A percentile compares a stretch with the other conserved stretches of the same genome.
These are phyloP conservation scores for Adelphocoris suturalis DNA, from an alignment of 2,888 invertebrate species.

Conservation along the genomic window DNA sequence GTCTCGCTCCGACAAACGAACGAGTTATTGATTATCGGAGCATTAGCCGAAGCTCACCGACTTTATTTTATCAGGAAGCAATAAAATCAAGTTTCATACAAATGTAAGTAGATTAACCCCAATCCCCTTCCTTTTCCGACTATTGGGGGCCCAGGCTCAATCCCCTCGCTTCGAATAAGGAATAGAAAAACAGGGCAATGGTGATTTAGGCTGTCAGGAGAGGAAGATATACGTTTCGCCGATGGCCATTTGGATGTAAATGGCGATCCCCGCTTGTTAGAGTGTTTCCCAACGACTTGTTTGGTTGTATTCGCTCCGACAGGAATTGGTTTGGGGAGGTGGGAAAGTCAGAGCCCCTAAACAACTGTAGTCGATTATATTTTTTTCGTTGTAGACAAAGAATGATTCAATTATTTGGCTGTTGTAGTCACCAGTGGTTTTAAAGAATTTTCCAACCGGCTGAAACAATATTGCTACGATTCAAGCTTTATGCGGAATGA, in stretches of 20 bases:
- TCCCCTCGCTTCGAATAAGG: constrained; percentile 59
- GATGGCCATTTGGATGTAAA: constrained; percentile 69
- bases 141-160: constrained; percentile 41
- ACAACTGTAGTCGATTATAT: too few species aligned
- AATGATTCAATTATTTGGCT: too few species aligned
- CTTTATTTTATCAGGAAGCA: constrained; percentile 60
- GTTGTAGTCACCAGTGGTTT: too few species aligned
- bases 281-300: constrained; percentile 56
- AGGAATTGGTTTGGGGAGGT: constrained; percentile 54
- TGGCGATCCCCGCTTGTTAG: constrained; percentile 66
- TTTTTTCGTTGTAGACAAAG: too few species aligned
- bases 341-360: too few species aligned
- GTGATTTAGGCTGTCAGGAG: constrained; percentile 66
- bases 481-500: too few species aligned
- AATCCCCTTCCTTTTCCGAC: constrained; percentile 40
- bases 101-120: constrained; percentile 67
- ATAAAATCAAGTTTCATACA: constrained; percentile 51
- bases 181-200: constrained; percentile 65
- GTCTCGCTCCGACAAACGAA: neutral
- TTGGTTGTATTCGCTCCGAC: constrained; percentile 56
- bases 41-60: constrained; percentile 9
- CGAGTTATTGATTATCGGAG: neutral
- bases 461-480: too few species aligned
- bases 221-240: constrained; percentile 65
- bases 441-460: too few species aligned